A percentile compares a stretch with the other conserved stretches of the same genome.
These are phyloP conservation scores for Drosophila anomelani DNA, from an alignment of 2,888 invertebrate species.

Conservation along the genomic window DNA sequence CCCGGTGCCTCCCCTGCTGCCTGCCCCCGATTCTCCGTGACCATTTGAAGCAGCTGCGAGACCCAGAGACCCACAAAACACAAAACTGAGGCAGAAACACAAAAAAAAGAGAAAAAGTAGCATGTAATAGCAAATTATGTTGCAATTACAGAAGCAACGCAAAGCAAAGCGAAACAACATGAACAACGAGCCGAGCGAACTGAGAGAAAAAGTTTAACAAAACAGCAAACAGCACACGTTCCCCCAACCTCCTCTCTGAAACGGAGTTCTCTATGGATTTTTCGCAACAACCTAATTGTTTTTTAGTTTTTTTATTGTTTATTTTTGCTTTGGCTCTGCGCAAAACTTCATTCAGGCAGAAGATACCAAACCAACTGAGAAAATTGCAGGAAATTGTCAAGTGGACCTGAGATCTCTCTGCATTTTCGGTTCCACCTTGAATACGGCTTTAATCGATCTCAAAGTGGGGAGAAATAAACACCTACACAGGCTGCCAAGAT, in stretches of 20 bases:
- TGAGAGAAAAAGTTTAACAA: constrained; percentile 39
- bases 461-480: constrained; percentile 17
- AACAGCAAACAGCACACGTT: constrained; percentile 28
- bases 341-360: constrained; percentile 29
- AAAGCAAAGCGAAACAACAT: constrained; percentile 62
- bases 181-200: constrained; percentile 39
- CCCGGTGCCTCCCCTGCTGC: constrained; percentile 2
- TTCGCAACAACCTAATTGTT: constrained; percentile 37
- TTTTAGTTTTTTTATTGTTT: constrained; percentile 6
- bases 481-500: constrained; percentile 33
- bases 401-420: constrained; percentile 46
- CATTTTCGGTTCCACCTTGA: constrained; percentile 69
- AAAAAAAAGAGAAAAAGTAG: constrained; percentile 38
- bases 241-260: constrained; percentile 7
- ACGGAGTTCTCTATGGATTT: constrained; percentile 26
- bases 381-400: constrained; percentile 65
- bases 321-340: constrained; percentile 11
- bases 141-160: constrained; percentile 77
- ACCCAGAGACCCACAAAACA: constrained; percentile 77
- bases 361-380: constrained; percentile 26
- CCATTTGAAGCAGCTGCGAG: constrained; percentile 68
- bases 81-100: constrained; percentile 63
- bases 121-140: constrained; percentile 79
- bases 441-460: constrained; percentile 56
- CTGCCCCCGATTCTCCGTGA: constrained; percentile 21